Percentiles rank a stretch among this genome's conserved stretches.
These are phyloP conservation scores for Cossypha heuglini DNA, from an alignment of 2,797 vertebrate genomes.

Conservation along the genomic window DNA sequence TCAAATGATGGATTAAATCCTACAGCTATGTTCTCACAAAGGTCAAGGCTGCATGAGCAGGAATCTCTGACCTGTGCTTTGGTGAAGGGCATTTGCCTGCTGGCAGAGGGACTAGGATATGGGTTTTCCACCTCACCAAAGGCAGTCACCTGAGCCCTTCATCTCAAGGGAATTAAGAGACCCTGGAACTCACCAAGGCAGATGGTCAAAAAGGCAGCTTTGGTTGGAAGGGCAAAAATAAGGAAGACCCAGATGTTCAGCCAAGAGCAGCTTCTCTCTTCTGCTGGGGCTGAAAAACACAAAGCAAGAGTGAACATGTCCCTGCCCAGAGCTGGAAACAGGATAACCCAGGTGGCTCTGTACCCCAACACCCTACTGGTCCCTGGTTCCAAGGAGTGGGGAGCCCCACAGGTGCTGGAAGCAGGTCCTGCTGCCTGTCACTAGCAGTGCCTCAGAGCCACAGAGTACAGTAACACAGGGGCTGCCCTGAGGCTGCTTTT, in stretches of 20 bases:
- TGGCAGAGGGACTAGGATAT: not conserved
- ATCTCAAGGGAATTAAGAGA: not conserved
- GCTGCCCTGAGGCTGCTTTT: not conserved
- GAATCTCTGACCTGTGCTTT: not conserved
- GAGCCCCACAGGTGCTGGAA: not conserved
- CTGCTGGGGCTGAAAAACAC: no score
- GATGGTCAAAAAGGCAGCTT: not conserved
- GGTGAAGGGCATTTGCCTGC: not conserved
- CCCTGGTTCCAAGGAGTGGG: no score
- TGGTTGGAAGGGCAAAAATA: not conserved
- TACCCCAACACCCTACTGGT: no score
- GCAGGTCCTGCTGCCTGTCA: not conserved
- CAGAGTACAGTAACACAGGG: not conserved
- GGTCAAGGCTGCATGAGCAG: not conserved
- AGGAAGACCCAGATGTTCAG: not conserved
- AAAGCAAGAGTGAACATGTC: no score
- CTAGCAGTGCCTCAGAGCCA: not conserved
- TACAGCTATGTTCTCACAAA: not conserved
- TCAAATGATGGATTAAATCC: fast-evolving
- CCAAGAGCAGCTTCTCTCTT: not conserved
- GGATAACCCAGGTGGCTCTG: no score
- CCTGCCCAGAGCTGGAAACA: no score
- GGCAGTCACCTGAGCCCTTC: not conserved
- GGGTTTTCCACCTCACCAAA: not conserved
- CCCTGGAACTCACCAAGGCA: not conserved